phyloP scores from a whole-genome alignment of 2,797 vertebrate species.

The Lepus oiostolus region DNA sequence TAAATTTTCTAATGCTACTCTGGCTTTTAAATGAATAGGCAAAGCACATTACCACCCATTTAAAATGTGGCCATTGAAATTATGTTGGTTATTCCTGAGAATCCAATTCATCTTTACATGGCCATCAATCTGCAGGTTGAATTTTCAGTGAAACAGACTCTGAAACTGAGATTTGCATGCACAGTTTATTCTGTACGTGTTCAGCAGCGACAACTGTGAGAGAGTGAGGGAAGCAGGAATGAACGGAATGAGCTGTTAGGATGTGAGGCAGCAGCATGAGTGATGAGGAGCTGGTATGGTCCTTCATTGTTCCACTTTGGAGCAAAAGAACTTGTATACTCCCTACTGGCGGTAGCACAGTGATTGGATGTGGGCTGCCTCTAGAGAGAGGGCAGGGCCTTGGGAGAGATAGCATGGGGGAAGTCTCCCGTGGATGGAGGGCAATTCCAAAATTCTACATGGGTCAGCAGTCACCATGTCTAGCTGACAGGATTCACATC shows the following conservation, averaged over 20 bases:
- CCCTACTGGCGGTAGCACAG: not conserved
- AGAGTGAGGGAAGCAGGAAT: not conserved
- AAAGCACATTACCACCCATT: not conserved
- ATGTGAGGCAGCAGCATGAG: not conserved
- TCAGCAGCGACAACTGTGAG: not conserved
- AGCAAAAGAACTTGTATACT: not conserved
- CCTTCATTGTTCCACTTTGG: not conserved
- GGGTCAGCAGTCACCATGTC: not conserved
- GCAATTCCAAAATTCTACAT: not conserved
- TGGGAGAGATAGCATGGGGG: not conserved
- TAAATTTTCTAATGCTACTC: not conserved
- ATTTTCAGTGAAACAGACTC: slow-evolving; percentile 4
- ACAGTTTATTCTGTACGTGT: not conserved
- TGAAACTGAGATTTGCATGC: not conserved
- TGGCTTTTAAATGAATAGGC: not conserved
- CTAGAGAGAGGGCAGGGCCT: not conserved
- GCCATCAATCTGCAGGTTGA: not conserved
- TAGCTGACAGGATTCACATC: not conserved
- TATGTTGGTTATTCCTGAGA: not conserved
- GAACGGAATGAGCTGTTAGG: not conserved
- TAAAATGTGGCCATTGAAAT: not conserved
- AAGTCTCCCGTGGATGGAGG: not conserved
- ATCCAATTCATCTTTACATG: not conserved
- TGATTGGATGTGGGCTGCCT: not conserved
- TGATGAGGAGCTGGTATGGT: not conserved